Conservation (phyloP, 2,888 invertebrate genomes). For the Scrobipalpa costella region DNA sequence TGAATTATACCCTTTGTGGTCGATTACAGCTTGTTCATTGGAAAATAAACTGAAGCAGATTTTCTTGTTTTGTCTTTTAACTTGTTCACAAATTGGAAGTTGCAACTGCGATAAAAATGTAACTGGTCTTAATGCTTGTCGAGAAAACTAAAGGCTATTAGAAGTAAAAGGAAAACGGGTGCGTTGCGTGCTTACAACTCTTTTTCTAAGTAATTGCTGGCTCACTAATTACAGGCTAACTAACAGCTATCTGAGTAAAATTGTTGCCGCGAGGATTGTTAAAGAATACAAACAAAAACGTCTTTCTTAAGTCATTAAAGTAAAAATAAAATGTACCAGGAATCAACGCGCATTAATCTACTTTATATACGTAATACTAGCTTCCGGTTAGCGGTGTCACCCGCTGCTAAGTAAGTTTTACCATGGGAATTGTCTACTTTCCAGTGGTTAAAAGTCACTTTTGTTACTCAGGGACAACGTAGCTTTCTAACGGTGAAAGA, state of each 20-base stretch:
- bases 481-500: no score
- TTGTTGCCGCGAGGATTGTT: conserved; percentile 17
- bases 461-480: no score
- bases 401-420: no score
- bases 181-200: conserved; percentile 17
- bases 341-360: no score
- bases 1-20: conserved; percentile 9
- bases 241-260: conserved; percentile 17
- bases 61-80: not conserved
- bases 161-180: conserved; percentile 3
- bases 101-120: not conserved
- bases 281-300: conserved; percentile 2
- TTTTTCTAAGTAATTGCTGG: conserved; percentile 24
- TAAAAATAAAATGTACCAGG: not conserved
- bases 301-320: not conserved
- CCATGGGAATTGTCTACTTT: no score
- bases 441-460: no score
- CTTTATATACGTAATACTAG: no score
- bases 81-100: not conserved
- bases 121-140: not conserved
- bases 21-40: not conserved
- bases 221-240: conserved; percentile 15
- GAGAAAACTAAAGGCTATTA: conserved; percentile 12
- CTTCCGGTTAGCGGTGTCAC: no score
- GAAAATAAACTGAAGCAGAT: conserved; percentile 7